These are phyloP conservation scores for Tetramorium parvispinum DNA, from an alignment of 1,140 invertebrate genomes.

Conservation along the genomic window DNA sequence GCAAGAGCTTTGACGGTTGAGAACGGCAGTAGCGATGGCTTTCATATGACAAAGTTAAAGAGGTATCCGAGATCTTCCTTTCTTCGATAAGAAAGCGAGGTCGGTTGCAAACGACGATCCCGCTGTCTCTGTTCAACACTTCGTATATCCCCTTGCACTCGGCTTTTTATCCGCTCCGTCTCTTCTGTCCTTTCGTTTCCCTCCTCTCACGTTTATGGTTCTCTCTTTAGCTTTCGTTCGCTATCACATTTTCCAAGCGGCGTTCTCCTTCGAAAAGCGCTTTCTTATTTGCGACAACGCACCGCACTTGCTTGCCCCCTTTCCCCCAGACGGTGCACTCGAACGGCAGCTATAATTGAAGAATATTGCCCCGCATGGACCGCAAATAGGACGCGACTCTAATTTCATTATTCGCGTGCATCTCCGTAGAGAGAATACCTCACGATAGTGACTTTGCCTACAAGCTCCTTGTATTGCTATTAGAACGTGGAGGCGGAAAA, in stretches of 20 bases:
- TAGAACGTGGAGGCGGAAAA: conserved; percentile 36
- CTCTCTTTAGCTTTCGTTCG: conserved; percentile 46
- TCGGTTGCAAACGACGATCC: conserved; percentile 25
- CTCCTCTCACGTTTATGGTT: conserved; percentile 1
- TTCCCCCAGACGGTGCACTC: conserved; percentile 40
- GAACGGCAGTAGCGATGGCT: background rate
- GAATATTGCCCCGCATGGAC: conserved; percentile 75
- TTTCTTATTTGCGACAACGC: conserved; percentile 72
- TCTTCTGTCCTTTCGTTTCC: conserved; percentile 16
- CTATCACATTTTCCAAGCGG: conserved; percentile 72
- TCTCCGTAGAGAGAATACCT: conserved; percentile 70
- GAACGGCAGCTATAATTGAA: conserved; percentile 74
- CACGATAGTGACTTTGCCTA: conserved; percentile 68
- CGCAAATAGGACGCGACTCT: conserved; percentile 75
- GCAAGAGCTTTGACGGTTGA: background rate
- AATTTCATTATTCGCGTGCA: conserved; percentile 76
- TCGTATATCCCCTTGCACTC: conserved; percentile 30
- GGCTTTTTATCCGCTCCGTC: conserved; percentile 47
- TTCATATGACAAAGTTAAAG: conserved; percentile 60
- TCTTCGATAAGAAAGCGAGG: conserved; percentile 47
- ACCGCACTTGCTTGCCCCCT: conserved; percentile 11
- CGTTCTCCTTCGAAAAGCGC: conserved; percentile 63
- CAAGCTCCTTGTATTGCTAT: conserved; percentile 70
- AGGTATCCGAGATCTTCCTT: conserved; percentile 53
- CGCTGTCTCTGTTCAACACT: conserved; percentile 31